These are phyloP conservation scores for Phengaris arion DNA, from an alignment of 2,888 invertebrate species.

Conservation along the genomic window DNA sequence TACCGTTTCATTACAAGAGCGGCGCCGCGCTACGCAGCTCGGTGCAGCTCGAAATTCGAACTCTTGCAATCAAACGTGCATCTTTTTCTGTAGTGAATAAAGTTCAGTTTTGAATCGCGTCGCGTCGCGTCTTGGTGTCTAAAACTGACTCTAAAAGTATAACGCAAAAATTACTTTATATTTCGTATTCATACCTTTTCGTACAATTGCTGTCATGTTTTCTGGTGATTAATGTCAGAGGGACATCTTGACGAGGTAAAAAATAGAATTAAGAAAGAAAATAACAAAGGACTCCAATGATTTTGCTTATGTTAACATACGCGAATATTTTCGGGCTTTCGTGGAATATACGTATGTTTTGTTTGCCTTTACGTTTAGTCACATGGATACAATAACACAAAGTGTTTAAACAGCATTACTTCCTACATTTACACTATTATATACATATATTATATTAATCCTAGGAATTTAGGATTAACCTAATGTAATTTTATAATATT, in stretches of 20 bases:
- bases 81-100: too few species aligned
- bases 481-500: too few species aligned
- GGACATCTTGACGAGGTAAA: conserved; percentile 70
- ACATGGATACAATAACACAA: too few species aligned
- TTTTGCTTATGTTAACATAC: conserved; percentile 60
- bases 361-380: not conserved
- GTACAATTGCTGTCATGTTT: conserved; percentile 18
- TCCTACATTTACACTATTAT: too few species aligned
- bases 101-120: too few species aligned
- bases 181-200: conserved; percentile 11
- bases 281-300: conserved; percentile 65
- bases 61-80: too few species aligned
- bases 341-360: conserved; percentile 55
- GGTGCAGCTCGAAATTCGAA: too few species aligned
- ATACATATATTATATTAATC: too few species aligned
- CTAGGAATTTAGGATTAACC: too few species aligned
- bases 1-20: too few species aligned
- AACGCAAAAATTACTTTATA: conserved; percentile 5
- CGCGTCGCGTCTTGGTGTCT: not conserved
- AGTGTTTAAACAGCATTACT: too few species aligned
- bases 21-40: too few species aligned
- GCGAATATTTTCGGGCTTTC: conserved; percentile 66
- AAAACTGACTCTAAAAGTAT: not conserved
- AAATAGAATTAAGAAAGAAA: conserved; percentile 70
- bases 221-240: conserved; percentile 54